Conservation (phyloP, 2,797 vertebrate species). For the Micrastur ruficollis region DNA sequence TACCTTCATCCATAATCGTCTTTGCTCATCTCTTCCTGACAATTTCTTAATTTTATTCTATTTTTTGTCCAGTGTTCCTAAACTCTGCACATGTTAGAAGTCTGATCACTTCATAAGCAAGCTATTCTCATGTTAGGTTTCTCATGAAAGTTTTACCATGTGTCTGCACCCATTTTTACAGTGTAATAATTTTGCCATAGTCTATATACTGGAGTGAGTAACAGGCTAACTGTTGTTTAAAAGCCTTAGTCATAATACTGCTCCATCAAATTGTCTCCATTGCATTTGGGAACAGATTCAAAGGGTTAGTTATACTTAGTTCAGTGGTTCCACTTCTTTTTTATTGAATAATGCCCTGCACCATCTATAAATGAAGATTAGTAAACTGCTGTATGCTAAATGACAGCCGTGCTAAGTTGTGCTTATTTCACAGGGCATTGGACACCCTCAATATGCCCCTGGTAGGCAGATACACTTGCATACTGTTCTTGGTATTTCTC, state of each 20-base stretch:
- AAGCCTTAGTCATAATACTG: neutral
- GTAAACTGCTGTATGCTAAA: neutral
- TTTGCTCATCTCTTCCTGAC: neutral
- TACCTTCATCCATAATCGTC: neutral
- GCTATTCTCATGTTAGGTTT: neutral
- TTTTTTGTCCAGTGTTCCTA: neutral
- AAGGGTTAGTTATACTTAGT: neutral
- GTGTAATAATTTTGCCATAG: neutral
- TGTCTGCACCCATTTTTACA: neutral
- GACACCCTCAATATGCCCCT: neutral
- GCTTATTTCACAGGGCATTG: neutral
- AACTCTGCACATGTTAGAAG: neutral
- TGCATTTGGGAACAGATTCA: neutral
- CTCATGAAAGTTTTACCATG: neutral
- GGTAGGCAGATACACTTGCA: neutral
- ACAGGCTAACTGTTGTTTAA: neutral
- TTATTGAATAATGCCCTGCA: neutral
- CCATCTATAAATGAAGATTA: neutral
- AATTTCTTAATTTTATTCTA: neutral
- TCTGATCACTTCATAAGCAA: neutral
- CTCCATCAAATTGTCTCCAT: neutral
- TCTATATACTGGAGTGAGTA: neutral
- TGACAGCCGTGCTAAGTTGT: neutral
- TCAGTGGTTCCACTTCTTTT: neutral
- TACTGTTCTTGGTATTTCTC: neutral